phyloP scores from a whole-genome alignment of 2,888 invertebrate genomes.

The Yponomeuta sedellus region DNA sequence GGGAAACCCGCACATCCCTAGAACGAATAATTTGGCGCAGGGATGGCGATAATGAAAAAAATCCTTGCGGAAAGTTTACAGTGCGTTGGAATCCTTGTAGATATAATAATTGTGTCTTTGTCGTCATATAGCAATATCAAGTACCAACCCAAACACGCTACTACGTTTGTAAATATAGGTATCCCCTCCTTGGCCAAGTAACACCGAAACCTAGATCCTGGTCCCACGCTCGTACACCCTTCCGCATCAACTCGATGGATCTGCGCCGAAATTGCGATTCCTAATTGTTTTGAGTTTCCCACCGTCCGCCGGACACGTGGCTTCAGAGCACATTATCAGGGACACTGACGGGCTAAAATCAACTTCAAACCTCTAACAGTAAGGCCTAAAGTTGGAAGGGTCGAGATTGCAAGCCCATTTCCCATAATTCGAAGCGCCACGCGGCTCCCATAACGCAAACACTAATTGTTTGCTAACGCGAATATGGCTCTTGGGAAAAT shows the following conservation, averaged over 20 bases:
- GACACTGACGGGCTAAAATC: background rate
- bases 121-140: too few relatives aligned
- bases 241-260: slow-evolving; percentile 23
- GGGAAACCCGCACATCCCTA: too few relatives aligned
- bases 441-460: slow-evolving; percentile 14
- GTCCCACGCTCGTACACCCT: slow-evolving; percentile 32
- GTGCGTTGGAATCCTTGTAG: too few relatives aligned
- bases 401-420: background rate
- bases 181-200: background rate
- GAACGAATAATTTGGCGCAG: too few relatives aligned
- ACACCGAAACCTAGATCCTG: slow-evolving; percentile 2
- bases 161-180: background rate
- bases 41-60: too few relatives aligned
- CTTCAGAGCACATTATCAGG: slow-evolving; percentile 32
- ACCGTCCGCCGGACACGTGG: slow-evolving; percentile 67
- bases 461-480: background rate
- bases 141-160: too few relatives aligned
- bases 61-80: too few relatives aligned
- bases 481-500: background rate
- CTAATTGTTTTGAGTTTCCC: slow-evolving; percentile 63
- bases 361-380: background rate
- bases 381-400: background rate
- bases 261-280: slow-evolving; percentile 61
- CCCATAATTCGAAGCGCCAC: slow-evolving; percentile 10
- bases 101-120: too few relatives aligned